A percentile compares a stretch with the other conserved stretches of the same genome.
These are phyloP conservation scores for Echinarachnius parma DNA, from an alignment of 53 echinoderm and acorn worm genomes.

Conservation along the genomic window DNA sequence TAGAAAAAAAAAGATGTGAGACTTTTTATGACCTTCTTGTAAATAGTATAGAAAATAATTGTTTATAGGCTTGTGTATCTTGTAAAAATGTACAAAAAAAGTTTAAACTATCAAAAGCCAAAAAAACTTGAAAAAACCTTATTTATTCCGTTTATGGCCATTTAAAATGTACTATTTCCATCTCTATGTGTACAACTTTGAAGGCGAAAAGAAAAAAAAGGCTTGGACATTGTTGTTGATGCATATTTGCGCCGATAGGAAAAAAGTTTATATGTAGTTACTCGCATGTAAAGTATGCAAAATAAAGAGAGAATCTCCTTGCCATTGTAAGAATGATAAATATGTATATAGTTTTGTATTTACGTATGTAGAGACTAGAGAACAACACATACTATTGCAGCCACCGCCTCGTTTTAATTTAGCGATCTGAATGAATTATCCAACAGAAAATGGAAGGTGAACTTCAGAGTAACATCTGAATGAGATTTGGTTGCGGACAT, in stretches of 20 bases:
- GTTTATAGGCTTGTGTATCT: conserved; percentile 44
- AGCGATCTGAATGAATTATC: no score
- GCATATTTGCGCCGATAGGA: background rate
- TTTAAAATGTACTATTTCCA: conserved; percentile 35
- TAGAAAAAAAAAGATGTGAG: no score
- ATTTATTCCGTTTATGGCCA: conserved; percentile 40
- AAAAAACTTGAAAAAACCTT: conserved; percentile 34
- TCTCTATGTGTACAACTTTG: conserved; percentile 20
- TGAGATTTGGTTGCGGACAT: no score
- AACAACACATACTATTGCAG: no score
- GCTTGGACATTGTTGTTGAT: no score
- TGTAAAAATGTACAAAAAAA: conserved; percentile 50
- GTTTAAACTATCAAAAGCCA: background rate
- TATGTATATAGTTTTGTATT: conserved; percentile 52
- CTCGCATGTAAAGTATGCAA: conserved; percentile 37
- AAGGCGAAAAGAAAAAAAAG: background rate
- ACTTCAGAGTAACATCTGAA: no score
- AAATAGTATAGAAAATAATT: no score
- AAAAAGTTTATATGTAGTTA: background rate
- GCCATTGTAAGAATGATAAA: conserved; percentile 28
- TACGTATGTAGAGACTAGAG: background rate
- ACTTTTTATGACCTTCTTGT: background rate
- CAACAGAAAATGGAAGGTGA: no score
- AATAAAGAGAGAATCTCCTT: conserved; percentile 32
- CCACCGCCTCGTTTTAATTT: no score